Evolutionary conservation across 2,113 vertebrate species (phyloP).

Genomic region (Malurus elegans): DNA sequence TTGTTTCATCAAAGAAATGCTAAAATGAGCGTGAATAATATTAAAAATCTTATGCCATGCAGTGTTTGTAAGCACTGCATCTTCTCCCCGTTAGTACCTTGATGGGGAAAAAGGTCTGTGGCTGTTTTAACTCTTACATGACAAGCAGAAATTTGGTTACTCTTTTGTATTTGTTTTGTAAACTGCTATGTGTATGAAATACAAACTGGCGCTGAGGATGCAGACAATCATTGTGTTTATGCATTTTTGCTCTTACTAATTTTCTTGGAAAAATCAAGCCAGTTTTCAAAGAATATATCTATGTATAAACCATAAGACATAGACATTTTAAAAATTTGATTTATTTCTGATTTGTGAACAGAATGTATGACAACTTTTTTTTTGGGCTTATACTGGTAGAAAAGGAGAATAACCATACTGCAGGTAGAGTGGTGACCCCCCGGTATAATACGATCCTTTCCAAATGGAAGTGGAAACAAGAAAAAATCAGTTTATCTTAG

Average conservation of each 20-base stretch:
- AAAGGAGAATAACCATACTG: neutral
- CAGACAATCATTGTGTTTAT: neutral
- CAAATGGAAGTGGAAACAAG: neutral
- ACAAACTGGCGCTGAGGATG: neutral
- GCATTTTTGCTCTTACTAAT: neutral
- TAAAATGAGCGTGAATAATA: neutral
- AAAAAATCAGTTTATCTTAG: neutral
- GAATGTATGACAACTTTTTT: neutral
- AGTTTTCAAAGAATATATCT: neutral
- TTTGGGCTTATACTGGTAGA: neutral
- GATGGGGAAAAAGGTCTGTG: neutral
- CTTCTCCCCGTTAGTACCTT: accelerated
- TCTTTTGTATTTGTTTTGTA: neutral
- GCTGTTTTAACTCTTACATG: neutral
- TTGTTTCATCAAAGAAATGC: neutral
- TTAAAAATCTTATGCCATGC: neutral
- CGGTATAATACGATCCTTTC: neutral
- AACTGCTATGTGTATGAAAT: neutral
- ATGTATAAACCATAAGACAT: neutral
- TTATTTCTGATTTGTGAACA: neutral
- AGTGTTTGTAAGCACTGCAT: neutral
- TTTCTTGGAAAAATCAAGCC: neutral
- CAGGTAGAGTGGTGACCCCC: neutral
- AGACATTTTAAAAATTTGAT: neutral
- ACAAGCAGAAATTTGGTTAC: neutral